Base-by-base conservation (phyloP, 37 sponge, comb jelly and placozoan species). In the Hormiphora californensis region DNA sequence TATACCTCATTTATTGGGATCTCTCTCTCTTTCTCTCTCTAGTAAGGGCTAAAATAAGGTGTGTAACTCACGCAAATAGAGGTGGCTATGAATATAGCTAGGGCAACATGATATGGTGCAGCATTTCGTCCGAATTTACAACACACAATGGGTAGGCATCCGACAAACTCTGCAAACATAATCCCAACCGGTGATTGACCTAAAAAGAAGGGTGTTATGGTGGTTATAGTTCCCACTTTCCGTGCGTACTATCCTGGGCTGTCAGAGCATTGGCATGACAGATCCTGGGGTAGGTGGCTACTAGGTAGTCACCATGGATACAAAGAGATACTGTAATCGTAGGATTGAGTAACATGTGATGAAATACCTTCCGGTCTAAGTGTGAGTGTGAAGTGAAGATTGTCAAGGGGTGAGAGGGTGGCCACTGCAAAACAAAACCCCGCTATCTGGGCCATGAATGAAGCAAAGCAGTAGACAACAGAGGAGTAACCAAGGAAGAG, bases 401-500 rank as follows among this genome's bases (percentile, higher is more conserved):
- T n/a, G n/a, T n/a, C n/a, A n/a, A n/a, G n/a, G n/a, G n/a, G n/a
- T n/a, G n/a, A n/a, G n/a, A n/a, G n/a, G n/a, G n/a, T n/a, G n/a
- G n/a, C n/a, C n/a, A n/a, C n/a, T n/a, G n/a, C n/a, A n/a, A n/a
- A n/a, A n/a, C n/a, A n/a, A n/a, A n/a, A n/a, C n/a, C n/a, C n/a
- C n/a, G 19, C 34, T 32, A 67, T 67, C 19, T 67, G 68, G 19
- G 39, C 68, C 68, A 67, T 36, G 38, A 41, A 8, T 22, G 81
- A 3, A 1, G 38, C 17, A 40, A 39, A 5, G 46, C 81, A 73
- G 46, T 41, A 73, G 12, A 73, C 0, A n/a, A 73, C 17, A 30
- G 44, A 32, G 28, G 43, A 4, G 46, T 73, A 19, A 41, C 81
- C 81, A 73, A 73, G 38, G 46, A 73, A 73, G 27, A 39, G 46